phyloP scores from a whole-genome alignment of 1,140 invertebrate genomes.

The Homalodisca vitripennis region DNA sequence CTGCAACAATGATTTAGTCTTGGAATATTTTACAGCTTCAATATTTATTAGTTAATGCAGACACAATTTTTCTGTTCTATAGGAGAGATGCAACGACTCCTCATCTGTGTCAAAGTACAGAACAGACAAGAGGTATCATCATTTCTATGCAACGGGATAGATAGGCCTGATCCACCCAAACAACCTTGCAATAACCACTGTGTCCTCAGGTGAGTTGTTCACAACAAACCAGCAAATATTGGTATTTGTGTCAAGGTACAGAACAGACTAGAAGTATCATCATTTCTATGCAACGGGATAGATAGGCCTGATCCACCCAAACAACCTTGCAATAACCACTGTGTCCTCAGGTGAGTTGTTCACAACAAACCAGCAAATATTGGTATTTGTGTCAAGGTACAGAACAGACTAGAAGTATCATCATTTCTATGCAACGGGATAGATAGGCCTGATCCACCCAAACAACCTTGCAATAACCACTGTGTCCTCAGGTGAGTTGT shows the following conservation, averaged over 20 bases:
- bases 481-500: constrained; percentile 56
- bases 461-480: constrained; percentile 53
- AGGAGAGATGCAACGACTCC: constrained; percentile 34
- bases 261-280: constrained; percentile 44
- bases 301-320: constrained; percentile 30
- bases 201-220: constrained; percentile 52
- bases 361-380: too few relatives aligned
- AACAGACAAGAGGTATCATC: constrained; percentile 44
- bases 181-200: constrained; percentile 57
- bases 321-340: constrained; percentile 56
- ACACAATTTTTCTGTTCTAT: too few relatives aligned
- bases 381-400: constrained; percentile 40
- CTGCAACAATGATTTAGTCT: too few relatives aligned
- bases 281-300: constrained; percentile 34
- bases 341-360: constrained; percentile 54
- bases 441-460: constrained; percentile 30
- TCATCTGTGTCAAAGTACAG: constrained; percentile 38
- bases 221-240: too few relatives aligned
- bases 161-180: constrained; percentile 30
- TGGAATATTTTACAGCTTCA: too few relatives aligned
- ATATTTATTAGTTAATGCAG: too few relatives aligned
- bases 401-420: constrained; percentile 43
- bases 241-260: constrained; percentile 40
- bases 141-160: constrained; percentile 34
- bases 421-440: constrained; percentile 36